These are phyloP conservation scores for Coluber constrictor DNA, from an alignment of 2,797 vertebrate genomes.

Conservation along the genomic window DNA sequence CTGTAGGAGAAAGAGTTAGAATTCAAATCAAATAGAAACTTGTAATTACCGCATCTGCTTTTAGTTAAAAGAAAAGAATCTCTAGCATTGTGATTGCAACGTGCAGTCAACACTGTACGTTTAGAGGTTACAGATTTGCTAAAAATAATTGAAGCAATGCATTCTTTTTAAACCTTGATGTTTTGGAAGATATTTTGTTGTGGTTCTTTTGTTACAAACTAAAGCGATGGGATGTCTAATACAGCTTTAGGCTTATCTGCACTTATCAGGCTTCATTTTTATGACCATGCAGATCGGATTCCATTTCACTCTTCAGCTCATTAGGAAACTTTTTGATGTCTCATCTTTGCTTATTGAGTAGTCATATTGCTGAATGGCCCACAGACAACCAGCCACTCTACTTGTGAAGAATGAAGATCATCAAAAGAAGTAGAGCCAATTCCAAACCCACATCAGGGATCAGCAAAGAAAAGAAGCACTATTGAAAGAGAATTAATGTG, in stretches of 20 bases:
- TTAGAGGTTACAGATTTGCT: background rate
- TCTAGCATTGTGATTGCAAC: background rate
- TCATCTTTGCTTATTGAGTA: constrained; percentile 51
- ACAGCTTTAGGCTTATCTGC: constrained; percentile 13
- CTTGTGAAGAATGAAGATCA: constrained; percentile 54
- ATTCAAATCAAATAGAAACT: background rate
- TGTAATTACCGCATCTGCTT: background rate
- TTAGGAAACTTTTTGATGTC: constrained; percentile 61
- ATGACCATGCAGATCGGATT: constrained; percentile 26
- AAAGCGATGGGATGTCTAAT: background rate
- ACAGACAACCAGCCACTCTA: constrained; percentile 50
- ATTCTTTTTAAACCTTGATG: background rate
- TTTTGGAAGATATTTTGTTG: background rate
- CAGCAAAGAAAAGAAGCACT: constrained; percentile 60
- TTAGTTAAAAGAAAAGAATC: background rate
- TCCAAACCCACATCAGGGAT: constrained; percentile 52
- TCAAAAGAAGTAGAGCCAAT: constrained; percentile 58
- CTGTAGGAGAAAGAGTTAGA: background rate
- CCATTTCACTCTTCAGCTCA: constrained; percentile 50
- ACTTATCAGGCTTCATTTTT: constrained; percentile 23
- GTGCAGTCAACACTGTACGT: background rate
- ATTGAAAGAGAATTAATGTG: constrained; percentile 57
- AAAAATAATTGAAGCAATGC: constrained; percentile 2
- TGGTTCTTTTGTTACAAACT: constrained; percentile 17
- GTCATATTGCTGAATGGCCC: constrained; percentile 49